Percentiles rank a stretch among this genome's conserved stretches.
Evolutionary conservation across 2,888 invertebrate species (phyloP).

Genomic region (Torymus auratus): DNA sequence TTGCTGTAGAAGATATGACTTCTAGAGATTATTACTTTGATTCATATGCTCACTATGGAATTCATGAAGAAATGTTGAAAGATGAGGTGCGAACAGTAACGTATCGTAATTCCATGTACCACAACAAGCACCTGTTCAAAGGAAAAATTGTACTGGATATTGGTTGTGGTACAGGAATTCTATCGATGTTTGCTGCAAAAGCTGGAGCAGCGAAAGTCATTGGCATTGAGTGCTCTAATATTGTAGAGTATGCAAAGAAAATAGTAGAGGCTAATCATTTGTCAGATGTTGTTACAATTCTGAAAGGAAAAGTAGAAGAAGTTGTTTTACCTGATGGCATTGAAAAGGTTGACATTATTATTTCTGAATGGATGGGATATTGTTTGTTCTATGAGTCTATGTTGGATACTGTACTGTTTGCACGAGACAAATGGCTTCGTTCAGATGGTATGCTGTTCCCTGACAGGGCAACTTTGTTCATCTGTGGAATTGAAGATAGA

Average conservation of each 20-base stretch:
- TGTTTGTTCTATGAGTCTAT: slow-evolving; percentile 99
- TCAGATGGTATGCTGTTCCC: slow-evolving; percentile 96
- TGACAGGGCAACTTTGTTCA: slow-evolving; percentile 93
- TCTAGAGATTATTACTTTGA: slow-evolving; percentile 99
- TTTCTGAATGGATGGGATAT: slow-evolving; percentile 90
- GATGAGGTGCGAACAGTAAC: slow-evolving; percentile 99
- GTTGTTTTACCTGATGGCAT: slow-evolving; percentile 93
- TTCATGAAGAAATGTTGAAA: slow-evolving; percentile 99
- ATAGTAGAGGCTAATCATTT: slow-evolving; percentile 93
- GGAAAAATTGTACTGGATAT: slow-evolving; percentile 96
- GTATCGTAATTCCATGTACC: slow-evolving; percentile 99
- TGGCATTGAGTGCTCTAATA: slow-evolving; percentile 99
- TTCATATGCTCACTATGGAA: slow-evolving; percentile 99
- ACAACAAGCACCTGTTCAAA: slow-evolving; percentile 98
- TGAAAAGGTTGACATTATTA: slow-evolving; percentile 95
- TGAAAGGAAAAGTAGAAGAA: slow-evolving; percentile 96
- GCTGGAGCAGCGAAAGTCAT: slow-evolving; percentile 97
- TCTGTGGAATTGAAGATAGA: slow-evolving; percentile 95
- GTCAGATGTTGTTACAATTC: slow-evolving; percentile 87
- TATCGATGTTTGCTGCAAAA: slow-evolving; percentile 99
- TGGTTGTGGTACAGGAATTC: slow-evolving; percentile 98
- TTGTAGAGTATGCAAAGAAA: slow-evolving; percentile 97
- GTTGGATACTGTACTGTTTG: slow-evolving; percentile 99
- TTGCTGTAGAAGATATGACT: slow-evolving; percentile 96
- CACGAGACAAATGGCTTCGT: slow-evolving; percentile 97